Percentiles rank a stretch among this genome's conserved stretches.
phyloP scores from a whole-genome alignment of 2,113 vertebrate genomes.

The Cyphomyrus discorhynchus region DNA sequence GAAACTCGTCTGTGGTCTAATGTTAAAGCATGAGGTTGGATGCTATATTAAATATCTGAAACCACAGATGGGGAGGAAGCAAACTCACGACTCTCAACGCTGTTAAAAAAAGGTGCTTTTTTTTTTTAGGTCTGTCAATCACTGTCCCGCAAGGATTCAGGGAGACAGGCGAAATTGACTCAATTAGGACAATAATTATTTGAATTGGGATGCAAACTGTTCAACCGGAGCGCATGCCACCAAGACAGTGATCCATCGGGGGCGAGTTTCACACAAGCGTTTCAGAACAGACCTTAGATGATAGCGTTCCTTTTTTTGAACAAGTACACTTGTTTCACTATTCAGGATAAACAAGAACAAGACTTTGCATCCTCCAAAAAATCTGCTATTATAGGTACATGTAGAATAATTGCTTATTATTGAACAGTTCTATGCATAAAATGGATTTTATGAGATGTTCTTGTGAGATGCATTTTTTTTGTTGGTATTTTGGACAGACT shows the following conservation, averaged over 20 bases:
- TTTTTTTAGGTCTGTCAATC: background rate
- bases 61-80: background rate
- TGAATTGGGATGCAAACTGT: background rate
- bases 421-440: background rate
- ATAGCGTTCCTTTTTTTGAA: background rate
- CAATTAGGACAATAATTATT: constrained; percentile 1
- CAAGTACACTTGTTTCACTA: background rate
- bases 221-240: background rate
- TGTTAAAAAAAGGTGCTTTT: background rate
- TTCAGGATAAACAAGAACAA: background rate
- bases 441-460: background rate
- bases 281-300: background rate
- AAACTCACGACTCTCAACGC: background rate
- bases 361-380: background rate
- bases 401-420: background rate
- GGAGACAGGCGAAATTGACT: background rate
- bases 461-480: background rate
- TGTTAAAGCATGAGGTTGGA: background rate
- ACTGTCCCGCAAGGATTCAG: background rate
- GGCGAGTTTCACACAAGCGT: too few relatives aligned
- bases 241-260: background rate
- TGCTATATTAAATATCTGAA: background rate
- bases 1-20: background rate
- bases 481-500: background rate
- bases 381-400: background rate